phyloP scores from a whole-genome alignment of 2,797 vertebrate species.

The Nyctalus aviator region DNA sequence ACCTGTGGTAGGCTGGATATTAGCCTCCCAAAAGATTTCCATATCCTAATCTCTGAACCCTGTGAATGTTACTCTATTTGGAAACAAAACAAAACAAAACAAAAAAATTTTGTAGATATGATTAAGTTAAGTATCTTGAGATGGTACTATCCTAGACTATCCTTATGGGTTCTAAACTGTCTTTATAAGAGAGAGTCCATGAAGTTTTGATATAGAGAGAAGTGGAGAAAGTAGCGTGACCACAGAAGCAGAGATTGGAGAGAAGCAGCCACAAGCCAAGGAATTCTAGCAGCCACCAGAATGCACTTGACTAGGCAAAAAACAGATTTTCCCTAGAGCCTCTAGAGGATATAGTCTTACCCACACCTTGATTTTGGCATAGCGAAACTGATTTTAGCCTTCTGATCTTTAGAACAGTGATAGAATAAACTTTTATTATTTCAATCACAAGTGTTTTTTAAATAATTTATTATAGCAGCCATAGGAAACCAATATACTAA shows the following conservation, averaged over 20 bases:
- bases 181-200: not conserved
- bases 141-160: not conserved
- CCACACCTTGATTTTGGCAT: not conserved
- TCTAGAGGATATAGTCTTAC: not conserved
- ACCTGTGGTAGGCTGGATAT: not conserved
- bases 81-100: not conserved
- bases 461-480: not conserved
- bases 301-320: not conserved
- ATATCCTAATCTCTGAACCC: not conserved
- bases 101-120: not conserved
- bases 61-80: not conserved
- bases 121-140: not conserved
- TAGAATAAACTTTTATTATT: not conserved
- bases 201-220: not conserved
- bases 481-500: not conserved
- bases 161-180: not conserved
- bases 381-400: not conserved
- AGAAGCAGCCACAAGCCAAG: not conserved
- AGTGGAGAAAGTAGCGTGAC: not conserved
- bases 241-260: not conserved
- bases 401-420: not conserved
- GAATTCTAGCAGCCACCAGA: not conserved
- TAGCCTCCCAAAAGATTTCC: not conserved
- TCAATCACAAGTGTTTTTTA: not conserved
- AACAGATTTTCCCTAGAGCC: not conserved